Evolutionary conservation across 2,888 invertebrate species (phyloP), one percentile per base, ranked within the genome.

Genomic region (Orthosia incerta): DNA sequence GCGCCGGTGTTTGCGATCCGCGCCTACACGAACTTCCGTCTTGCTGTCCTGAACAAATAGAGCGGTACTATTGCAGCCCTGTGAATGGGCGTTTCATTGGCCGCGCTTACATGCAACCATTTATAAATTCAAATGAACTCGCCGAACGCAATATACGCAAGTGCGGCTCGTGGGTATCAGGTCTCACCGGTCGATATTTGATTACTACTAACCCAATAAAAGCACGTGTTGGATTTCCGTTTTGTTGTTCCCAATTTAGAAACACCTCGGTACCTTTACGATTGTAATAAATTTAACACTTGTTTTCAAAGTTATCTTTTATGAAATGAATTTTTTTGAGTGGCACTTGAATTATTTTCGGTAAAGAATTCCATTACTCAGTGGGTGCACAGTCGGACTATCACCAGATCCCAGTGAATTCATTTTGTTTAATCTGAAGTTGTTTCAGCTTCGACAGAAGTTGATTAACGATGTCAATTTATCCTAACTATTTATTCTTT

Each of bases 11-110:
- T 92, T 90, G 91, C 92, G 90, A 91, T 90, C 92, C 91, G 92
- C 93, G 90, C 94, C 93, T 90, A 90, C 93, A 92, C 91, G 92
- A 88, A 93, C 94, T 94, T 95, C 95, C 95, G 94, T 89, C 90
- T 88, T 85, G 91, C 90, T 90, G 90, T 91, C 91, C 93, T 89
- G 91, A 92, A 92, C 94, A 94, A 95, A 94, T 94, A 94, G 92
- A 93, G 90, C 93, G 91, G 88, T 89, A 86, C 88, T 86, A 84
- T 86, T 87, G 87, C 89, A 88, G 82, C 86, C 88, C 89, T 88
- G 80, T 90, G 89, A 92, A 91, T 93, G 88, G 90, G 82, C 86
- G 89, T 89, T 92, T 88, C 91, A 91, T 89, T 89, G 87, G 84
- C 86, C 85, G 88, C 86, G 89, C 88, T 90, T 88, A 88, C 91